Evolutionary conservation across 2,797 vertebrate species (phyloP), one percentile per base, ranked within the genome.

Genomic region (Apogon talboti): DNA sequence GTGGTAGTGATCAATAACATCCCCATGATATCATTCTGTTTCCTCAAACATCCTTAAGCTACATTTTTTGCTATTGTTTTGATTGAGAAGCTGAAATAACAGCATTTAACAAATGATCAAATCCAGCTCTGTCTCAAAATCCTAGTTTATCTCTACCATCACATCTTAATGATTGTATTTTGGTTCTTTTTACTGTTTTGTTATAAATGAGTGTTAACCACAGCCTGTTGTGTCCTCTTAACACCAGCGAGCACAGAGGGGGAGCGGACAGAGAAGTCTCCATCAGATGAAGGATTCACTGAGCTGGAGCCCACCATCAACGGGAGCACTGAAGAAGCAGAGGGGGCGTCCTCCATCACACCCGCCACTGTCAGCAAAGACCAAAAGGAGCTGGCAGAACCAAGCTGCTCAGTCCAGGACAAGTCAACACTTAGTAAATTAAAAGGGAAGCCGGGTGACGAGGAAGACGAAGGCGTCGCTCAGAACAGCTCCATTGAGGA

Each of bases 231-330:
- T 4, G 12, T 61, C 16, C 54, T 74, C 7, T 24, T 41, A 33
- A 58, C 41, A 19, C 14, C 51, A 81, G 82, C 53, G 21, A 74
- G 58, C 16, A 77, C 87, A 42, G 90, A 88, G 24, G 78, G 79
- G 2, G 85, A 93, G 67, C 92, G 90, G 68, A 91, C 94, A 64
- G 94, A 95, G 81, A 95, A 94, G 82, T 94, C 92, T 0, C 91
- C 92, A 7, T 91, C 93, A 7, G 94, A 96, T 6, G 93, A 95
- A 83, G 94, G 95, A n/a, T 96, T 97, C 42, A 92, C 93, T 14
- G 95, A 97, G 45, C 83, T 98, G 78, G 95, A 96, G 88, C 92
- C 94, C 0, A 90, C 83, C 0, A 83, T 94, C 54, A 92, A 89
- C 19, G 76, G 0, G 40, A 85, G 78, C 74, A 82, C 59, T 0